phyloP scores from a whole-genome alignment of 2,888 invertebrate species.

The Sthenelais limicola region DNA sequence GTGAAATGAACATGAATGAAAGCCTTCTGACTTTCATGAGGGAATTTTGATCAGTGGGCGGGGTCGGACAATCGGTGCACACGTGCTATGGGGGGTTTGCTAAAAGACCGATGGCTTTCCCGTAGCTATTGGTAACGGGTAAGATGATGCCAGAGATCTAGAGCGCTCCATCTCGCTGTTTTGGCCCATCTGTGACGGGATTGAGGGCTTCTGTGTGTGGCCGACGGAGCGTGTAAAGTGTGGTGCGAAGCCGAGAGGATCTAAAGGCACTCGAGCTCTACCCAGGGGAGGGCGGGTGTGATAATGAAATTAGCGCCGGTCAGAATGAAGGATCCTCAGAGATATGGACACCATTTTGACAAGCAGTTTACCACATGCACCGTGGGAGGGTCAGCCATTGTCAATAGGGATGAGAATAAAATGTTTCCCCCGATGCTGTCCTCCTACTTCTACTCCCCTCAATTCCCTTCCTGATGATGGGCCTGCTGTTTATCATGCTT shows the following conservation, averaged over 20 bases:
- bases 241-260: not conserved
- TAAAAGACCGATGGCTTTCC: too few species aligned
- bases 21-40: too few species aligned
- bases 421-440: too few species aligned
- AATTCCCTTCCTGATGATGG: too few species aligned
- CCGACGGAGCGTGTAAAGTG: slow-evolving; percentile 8
- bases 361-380: too few species aligned
- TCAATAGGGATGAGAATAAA: too few species aligned
- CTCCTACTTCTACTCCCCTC: too few species aligned
- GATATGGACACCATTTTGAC: slow-evolving; percentile 26
- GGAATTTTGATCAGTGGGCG: slow-evolving; percentile 14
- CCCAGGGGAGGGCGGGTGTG: slow-evolving; percentile 8
- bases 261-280: not conserved
- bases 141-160: slow-evolving; percentile 20
- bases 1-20: too few species aligned
- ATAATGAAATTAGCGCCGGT: slow-evolving; percentile 27
- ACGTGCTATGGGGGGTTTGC: not conserved
- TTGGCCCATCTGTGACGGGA: slow-evolving; percentile 14
- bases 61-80: slow-evolving; percentile 10
- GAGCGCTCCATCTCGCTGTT: not conserved
- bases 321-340: slow-evolving; percentile 14
- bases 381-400: too few species aligned
- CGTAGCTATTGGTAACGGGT: too few species aligned
- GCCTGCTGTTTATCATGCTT: too few species aligned
- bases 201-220: slow-evolving; percentile 10